Evolutionary conservation across 2,113 vertebrate species (phyloP), one percentile per base, ranked within the genome.

Genomic region (Zosterops japonicus): DNA sequence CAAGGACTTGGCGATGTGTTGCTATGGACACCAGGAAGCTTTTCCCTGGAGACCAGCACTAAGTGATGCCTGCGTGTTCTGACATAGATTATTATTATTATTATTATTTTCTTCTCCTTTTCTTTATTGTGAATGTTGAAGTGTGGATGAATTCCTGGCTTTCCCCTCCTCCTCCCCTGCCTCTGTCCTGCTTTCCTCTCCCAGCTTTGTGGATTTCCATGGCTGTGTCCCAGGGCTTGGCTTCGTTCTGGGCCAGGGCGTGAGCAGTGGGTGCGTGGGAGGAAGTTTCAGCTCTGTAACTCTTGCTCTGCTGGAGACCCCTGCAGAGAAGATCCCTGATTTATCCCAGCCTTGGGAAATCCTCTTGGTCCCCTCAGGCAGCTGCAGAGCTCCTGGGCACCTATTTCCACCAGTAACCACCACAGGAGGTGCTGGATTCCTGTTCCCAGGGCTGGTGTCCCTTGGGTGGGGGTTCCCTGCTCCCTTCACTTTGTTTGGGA

Each of bases 1-100:
- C 84, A 22, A 68, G 79, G 95, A 93, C 69, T 96, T 91, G 91
- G 91, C 1, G 5, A 44, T 86, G 70, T 53, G 95, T 96, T 97
- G 96, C 97, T 96, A 96, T 96, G 96, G 97, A 33, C 96, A 97
- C 97, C 83, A 31, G 77, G 95, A 96, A 94, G 93, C 71, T 97
- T 95, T 95, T 63, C 95, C 93, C 67, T 91, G 65, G 95, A 93
- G 96, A 97, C 94, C 82, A 89, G 70, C 80, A 81, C 96, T 44
- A 76, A 96, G 87, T 33, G 61, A 94, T 96, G 76, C 65, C 46
- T 86, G 89, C 49, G 9, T 89, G 81, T 91, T 94, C 71, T 61
- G 39, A 85, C 68, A 76, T 7, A 29, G 67, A 80, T 89, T 63
- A 11, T 87, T 57, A 44, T 68, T 63, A 12, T 23, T 41, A 55